Conservation (phyloP, 2,888 invertebrate genomes). For the Ophraella communa region DNA sequence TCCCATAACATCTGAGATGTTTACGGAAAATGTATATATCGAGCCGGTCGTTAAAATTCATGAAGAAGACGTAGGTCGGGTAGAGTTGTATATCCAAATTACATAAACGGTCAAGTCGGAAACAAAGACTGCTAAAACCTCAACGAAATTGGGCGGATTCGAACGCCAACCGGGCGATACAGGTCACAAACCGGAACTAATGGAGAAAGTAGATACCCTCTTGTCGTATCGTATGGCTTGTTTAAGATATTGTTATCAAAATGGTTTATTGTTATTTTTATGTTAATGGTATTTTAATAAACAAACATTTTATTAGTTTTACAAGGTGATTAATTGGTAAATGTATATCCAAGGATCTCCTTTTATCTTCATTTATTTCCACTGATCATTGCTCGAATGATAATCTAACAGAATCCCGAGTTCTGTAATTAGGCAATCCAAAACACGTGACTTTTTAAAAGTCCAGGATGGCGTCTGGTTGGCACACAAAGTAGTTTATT, state of each 20-base stretch:
- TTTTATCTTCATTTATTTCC: too few species aligned
- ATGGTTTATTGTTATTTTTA: too few species aligned
- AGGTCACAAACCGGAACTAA: neutral
- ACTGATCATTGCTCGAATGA: too few species aligned
- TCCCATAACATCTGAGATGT: neutral
- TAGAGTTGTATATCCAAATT: neutral
- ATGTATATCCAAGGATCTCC: too few species aligned
- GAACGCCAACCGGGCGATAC: neutral
- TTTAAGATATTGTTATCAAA: neutral
- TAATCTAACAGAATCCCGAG: too few species aligned
- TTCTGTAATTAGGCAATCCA: too few species aligned
- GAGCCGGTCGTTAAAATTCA: neutral
- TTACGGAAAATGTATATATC: neutral
- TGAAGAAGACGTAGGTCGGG: neutral
- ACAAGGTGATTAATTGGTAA: too few species aligned
- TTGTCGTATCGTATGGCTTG: neutral
- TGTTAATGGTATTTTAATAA: too few species aligned
- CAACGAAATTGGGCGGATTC: slow-evolving; percentile 1
- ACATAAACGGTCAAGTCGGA: neutral
- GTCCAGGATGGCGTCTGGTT: too few species aligned
- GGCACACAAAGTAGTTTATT: too few species aligned
- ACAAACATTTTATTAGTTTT: too few species aligned
- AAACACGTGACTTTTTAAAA: too few species aligned
- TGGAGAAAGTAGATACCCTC: neutral
- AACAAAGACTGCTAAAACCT: slow-evolving; percentile 2